phyloP scores from a whole-genome alignment of 2,113 vertebrate species.

The Pavo muticus region DNA sequence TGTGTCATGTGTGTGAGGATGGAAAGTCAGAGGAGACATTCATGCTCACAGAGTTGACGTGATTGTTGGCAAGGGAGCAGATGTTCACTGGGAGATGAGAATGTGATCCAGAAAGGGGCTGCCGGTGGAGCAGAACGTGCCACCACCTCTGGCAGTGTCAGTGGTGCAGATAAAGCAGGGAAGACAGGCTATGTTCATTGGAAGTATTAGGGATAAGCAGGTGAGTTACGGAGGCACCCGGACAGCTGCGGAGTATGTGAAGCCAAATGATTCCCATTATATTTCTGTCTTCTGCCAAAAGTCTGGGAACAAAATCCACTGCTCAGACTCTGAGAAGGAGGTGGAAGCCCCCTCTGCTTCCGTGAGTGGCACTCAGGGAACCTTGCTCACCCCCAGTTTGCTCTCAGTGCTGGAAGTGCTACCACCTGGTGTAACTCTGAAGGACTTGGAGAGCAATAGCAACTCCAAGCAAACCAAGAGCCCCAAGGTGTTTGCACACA shows the following conservation, averaged over 20 bases:
- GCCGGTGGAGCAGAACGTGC: not conserved
- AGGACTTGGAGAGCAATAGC: not conserved
- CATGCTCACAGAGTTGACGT: not conserved
- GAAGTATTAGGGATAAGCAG: not conserved
- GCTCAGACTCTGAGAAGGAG: not conserved
- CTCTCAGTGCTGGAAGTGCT: not conserved
- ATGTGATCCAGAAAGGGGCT: not conserved
- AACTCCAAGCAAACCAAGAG: not conserved
- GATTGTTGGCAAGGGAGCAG: not conserved
- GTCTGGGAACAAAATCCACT: not conserved
- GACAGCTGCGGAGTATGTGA: not conserved
- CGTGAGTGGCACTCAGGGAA: not conserved
- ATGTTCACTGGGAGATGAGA: not conserved
- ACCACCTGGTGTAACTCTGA: not conserved
- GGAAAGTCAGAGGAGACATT: not conserved
- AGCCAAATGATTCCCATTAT: not conserved
- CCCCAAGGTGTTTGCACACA: not conserved
- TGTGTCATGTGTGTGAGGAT: not conserved
- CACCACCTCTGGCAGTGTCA: not conserved
- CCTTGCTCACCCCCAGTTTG: not conserved
- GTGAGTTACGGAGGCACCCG: not conserved
- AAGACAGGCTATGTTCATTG: not conserved
- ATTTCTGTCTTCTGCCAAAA: not conserved
- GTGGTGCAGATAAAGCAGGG: not conserved
- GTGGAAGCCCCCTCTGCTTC: not conserved